Base-by-base conservation (phyloP, 1,140 invertebrate species). In the Sarcophaga bullata region DNA sequence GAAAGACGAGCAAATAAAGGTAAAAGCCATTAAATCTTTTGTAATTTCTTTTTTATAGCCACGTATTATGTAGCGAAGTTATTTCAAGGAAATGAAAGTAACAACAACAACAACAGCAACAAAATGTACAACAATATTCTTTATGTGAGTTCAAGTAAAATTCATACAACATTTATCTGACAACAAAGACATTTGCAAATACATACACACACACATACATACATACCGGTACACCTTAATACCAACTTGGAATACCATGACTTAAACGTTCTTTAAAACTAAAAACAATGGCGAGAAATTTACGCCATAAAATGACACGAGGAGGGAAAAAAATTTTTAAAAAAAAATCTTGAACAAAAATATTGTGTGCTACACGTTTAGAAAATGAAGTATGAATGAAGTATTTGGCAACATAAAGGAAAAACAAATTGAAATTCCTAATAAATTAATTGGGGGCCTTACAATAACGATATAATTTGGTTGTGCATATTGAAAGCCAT, bases 31-130 rank as follows among this genome's bases (percentile, higher is more conserved):
- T 68, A 68, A 68, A 68, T 68, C 62, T 68, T 68, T 68, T 68
- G 62, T 68, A 68, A 68, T 68, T 68, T 68, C 62, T 68, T 68
- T 68, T 58, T 68, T 68, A 68, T 68, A 68, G 62, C 62, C 62
- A 68, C 17, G 62, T 68, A 68, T 68, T 68, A 19, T 68, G 62
- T 19, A 68, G 62, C 19, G 17, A 8, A 68, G 62, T n/a, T n/a
- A 68, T 68, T 68, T 68, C 8, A 68, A 68, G 8, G 62, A 68
- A 58, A 58, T 13, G 54, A 3, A 8, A 68, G n/a, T 19, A 68
- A 19, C n/a, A 68, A 68, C 9, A 10, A 10, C 50, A 13, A 10
- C 6, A 13, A 13, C 9, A 13, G 50, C 13, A 10, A 58, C 9
- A 58, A 58, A 58, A 58, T 15, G 54, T 58, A 58, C 54, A 37